Base-by-base conservation (phyloP, 2,113 vertebrate genomes). In the Zeus faber region DNA sequence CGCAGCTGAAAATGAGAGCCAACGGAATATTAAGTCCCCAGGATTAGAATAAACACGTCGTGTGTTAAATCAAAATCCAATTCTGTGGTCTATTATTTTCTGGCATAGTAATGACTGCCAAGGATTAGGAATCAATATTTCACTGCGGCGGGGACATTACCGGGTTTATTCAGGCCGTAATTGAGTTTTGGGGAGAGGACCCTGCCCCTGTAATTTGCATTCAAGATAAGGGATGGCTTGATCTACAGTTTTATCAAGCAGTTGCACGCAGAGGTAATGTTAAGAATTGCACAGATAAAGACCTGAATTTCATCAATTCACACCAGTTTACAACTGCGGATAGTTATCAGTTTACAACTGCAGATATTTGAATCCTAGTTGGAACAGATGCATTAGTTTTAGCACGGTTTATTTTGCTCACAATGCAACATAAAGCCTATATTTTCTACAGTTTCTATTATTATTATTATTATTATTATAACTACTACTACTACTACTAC, bases 41-140 rank as follows among this genome's bases (percentile, higher is more conserved):
- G 76, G 74, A 88, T 88, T 76, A 83, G 79, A 87, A 83, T 87
- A 88, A 81, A 87, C 81, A 84, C 71, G 81, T 79, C 52, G 76
- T 51, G 79, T 82, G 82, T 85, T 82, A 87, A 88, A 89, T 87
- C 78, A 84, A 84, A 86, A 84, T 86, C 79, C 77, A 85, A 89
- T 87, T 83, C 83, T 85, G 82, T 84, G 80, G 55, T 87, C 86
- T 86, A 84, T 87, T 87, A 84, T 81, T 86, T 85, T 85, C 85
- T 81, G 80, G 77, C 84, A 83, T 83, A 77, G 78, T 86, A 85
- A 86, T 86, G 80, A 86, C 81, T 75, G 80, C 79, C 75, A 73
- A 58, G 81, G 82, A 84, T 87, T 84, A 85, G 78, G 79, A 80
- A 87, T 87, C 87, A 84, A 87, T 89, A 89, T 86, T 89, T 87